Evolutionary conservation across 2,113 vertebrate species (phyloP).

Genomic region (Ploceus nigricollis): DNA sequence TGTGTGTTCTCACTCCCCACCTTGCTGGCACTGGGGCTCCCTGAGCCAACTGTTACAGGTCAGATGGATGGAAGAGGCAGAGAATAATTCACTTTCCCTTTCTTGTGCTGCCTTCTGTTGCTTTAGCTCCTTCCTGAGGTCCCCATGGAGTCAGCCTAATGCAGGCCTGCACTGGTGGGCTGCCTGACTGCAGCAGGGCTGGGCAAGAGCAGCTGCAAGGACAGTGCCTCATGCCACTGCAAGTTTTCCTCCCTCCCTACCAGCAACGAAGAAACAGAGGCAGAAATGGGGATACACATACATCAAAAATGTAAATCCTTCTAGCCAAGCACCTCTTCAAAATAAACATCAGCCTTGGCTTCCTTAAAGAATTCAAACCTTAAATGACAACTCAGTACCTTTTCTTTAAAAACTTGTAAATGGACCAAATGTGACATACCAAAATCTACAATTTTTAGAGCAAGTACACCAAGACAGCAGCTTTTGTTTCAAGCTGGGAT

Average conservation of each 20-base stretch:
- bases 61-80: not conserved
- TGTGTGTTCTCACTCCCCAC: not conserved
- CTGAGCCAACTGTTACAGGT: not conserved
- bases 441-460: not conserved
- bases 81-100: not conserved
- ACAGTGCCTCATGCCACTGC: fast-evolving
- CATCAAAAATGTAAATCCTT: not conserved
- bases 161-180: not conserved
- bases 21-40: not conserved
- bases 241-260: not conserved
- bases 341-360: not conserved
- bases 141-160: not conserved
- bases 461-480: not conserved
- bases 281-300: not conserved
- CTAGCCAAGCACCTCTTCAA: not conserved
- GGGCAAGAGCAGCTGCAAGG: not conserved
- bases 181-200: not conserved
- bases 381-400: not conserved
- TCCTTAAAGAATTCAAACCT: not conserved
- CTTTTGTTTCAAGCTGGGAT: not conserved
- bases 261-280: not conserved
- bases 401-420: not conserved
- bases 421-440: not conserved
- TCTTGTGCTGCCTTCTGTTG: not conserved
- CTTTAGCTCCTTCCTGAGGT: not conserved